Evolutionary conservation across 2,797 vertebrate genomes (phyloP).

Genomic region (Xenopus petersii): DNA sequence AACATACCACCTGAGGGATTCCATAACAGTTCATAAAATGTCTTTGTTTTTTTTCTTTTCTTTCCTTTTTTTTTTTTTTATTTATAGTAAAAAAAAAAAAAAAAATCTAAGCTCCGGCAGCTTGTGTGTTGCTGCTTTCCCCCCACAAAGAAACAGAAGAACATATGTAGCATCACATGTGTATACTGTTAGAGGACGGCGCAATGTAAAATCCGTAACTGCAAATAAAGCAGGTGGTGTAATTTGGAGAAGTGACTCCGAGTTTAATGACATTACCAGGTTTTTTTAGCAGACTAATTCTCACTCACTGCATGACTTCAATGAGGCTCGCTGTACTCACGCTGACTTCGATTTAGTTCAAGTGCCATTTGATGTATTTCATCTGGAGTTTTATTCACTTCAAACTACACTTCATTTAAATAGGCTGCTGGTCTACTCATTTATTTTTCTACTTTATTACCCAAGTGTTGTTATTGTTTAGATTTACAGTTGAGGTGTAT

Average conservation of each 20-base stretch:
- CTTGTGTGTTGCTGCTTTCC: conserved; percentile 53
- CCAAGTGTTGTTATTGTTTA: conserved; percentile 59
- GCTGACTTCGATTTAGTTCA: conserved; percentile 75
- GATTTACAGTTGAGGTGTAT: conserved; percentile 25
- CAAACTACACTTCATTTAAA: conserved; percentile 74
- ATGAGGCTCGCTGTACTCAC: conserved; percentile 64
- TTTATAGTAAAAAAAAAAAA: background rate
- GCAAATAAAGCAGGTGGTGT: conserved; percentile 77
- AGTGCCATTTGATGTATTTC: conserved; percentile 73
- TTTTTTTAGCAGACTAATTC: conserved; percentile 75
- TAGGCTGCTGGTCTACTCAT: conserved; percentile 62
- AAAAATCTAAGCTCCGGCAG: conserved; percentile 54
- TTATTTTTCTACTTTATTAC: conserved; percentile 61
- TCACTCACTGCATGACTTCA: conserved; percentile 68
- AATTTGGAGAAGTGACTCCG: conserved; percentile 61
- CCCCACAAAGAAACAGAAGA: conserved; percentile 60
- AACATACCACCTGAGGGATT: conserved; percentile 65
- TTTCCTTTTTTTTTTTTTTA: conserved; percentile 7
- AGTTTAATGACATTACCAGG: conserved; percentile 78
- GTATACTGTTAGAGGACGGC: conserved; percentile 63
- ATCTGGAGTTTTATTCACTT: conserved; percentile 77
- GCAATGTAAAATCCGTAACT: conserved; percentile 66
- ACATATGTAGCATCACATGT: conserved; percentile 72
- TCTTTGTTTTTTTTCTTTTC: conserved; percentile 63
- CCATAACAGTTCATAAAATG: conserved; percentile 65